Percentiles rank a stretch among this genome's conserved stretches.
Evolutionary conservation across 1,140 invertebrate species (phyloP).

Genomic region (Cylas formicarius): DNA sequence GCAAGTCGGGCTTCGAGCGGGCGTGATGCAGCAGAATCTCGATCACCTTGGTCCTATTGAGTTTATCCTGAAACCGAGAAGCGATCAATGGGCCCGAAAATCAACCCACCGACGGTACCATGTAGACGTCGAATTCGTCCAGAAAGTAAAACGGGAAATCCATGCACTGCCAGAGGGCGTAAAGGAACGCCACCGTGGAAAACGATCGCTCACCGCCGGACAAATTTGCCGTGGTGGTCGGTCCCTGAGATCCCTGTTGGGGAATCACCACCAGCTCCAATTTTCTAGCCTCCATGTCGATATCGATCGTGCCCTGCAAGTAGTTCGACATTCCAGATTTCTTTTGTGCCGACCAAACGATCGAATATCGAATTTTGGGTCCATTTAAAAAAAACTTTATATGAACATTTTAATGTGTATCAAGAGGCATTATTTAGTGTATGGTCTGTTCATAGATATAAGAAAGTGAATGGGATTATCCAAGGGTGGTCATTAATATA

Average conservation of each 20-base stretch:
- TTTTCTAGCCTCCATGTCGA: slow-evolving; percentile 51
- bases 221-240: slow-evolving; percentile 55
- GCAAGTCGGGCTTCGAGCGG: slow-evolving; percentile 49
- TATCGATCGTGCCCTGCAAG: slow-evolving; percentile 53
- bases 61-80: slow-evolving; percentile 54
- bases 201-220: slow-evolving; percentile 95
- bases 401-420: no score
- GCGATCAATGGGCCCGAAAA: slow-evolving; percentile 3
- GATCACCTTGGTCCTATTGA: slow-evolving; percentile 63
- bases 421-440: no score
- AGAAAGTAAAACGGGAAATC: slow-evolving; percentile 90
- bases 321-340: no score
- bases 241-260: slow-evolving; percentile 39
- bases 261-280: slow-evolving; percentile 56
- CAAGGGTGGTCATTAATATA: no score
- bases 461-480: no score
- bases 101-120: slow-evolving; percentile 55
- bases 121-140: slow-evolving; percentile 98
- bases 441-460: no score
- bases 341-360: no score
- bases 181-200: slow-evolving; percentile 87
- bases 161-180: slow-evolving; percentile 87
- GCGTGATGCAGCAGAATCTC: slow-evolving; percentile 61
- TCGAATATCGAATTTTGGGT: background rate
- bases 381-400: no score